Base-by-base conservation (phyloP, 1,140 invertebrate genomes). In the Aricia agestis region DNA sequence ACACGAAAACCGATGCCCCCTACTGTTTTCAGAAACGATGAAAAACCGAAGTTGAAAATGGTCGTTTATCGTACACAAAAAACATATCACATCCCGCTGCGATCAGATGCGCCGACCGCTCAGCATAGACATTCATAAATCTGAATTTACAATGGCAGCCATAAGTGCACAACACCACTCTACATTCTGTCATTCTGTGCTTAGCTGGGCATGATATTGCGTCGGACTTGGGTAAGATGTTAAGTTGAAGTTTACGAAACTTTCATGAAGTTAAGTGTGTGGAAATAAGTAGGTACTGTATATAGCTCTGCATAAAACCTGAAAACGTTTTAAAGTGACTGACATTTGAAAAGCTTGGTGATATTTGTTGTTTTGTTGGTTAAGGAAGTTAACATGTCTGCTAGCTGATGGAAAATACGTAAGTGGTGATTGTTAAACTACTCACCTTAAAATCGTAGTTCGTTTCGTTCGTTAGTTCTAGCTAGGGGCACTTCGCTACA, bases 391-490 rank as follows among this genome's bases (percentile, higher is more conserved):
- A 25, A 25, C 25, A 25, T 25, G 3, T 25, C 25, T 25, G 25
- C 25, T 25, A 25, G 25, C 25, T 25, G 25, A 1, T 25, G 25
- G 25, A 25, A 25, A 25, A 25, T 25, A 25, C 25, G 1, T 25
- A 25, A 25, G 3, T 25, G 3, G 1, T 25, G 25, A 25, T 25
- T 25, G 25, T 25, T 25, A 25, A 25, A 25, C 1, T 2, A 73
- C 76, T 77, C 65, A 77, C 76, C 76, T 63, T 11, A 67, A 67
- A 61, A 71, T 76, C 73, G 74, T 82, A 78, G 68, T 63, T 74
- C 75, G 74, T 79, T 77, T 82, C 72, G 75, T 76, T 73, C 75
- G 75, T 74, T 74, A 73, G 68, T 68, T 68, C 66, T 74, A 69
- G 18, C 59, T 63, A 63, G 59, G 59, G 18, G 59, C 59, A 63